These are phyloP conservation scores for Eurytoma californica DNA, from an alignment of 2,888 invertebrate species.

Conservation along the genomic window DNA sequence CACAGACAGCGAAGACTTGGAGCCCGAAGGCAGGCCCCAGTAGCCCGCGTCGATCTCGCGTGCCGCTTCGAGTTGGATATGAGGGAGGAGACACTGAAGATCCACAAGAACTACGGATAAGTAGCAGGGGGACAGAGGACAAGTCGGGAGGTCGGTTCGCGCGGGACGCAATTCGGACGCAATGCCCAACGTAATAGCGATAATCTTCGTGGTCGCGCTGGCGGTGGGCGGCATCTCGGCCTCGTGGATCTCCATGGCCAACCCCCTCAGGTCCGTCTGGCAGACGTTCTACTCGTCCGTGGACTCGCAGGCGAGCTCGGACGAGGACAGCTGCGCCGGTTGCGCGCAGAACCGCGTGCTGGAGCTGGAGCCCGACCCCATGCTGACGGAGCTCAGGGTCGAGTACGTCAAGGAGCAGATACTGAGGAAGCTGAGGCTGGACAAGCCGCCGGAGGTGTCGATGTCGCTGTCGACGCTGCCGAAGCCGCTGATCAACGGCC, in stretches of 20 bases:
- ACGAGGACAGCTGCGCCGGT: constrained; percentile 62
- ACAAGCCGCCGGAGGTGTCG: constrained; percentile 83
- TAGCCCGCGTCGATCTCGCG: not conserved
- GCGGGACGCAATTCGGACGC: too few relatives aligned
- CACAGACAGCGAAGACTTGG: constrained; percentile 44
- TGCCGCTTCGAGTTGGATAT: not conserved
- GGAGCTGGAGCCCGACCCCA: constrained; percentile 66
- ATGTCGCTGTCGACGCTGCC: constrained; percentile 82
- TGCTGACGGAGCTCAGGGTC: constrained; percentile 82
- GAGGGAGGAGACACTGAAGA: not conserved
- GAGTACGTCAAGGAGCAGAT: constrained; percentile 92
- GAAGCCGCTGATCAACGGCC: constrained; percentile 85
- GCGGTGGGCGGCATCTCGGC: constrained; percentile 41
- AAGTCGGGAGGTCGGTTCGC: too few relatives aligned
- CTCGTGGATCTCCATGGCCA: constrained; percentile 64
- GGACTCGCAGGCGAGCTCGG: constrained; percentile 11
- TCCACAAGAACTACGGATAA: not conserved
- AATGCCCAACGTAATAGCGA: not conserved
- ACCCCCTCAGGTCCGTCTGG: constrained; percentile 67
- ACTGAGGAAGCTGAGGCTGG: constrained; percentile 85
- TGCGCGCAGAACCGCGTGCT: constrained; percentile 66
- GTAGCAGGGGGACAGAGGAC: too few relatives aligned
- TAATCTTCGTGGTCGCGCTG: constrained; percentile 48
- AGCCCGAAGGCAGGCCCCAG: constrained; percentile 3
- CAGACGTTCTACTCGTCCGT: constrained; percentile 62